Base-by-base conservation (phyloP, 2,797 vertebrate species). In the Lophius americanus region DNA sequence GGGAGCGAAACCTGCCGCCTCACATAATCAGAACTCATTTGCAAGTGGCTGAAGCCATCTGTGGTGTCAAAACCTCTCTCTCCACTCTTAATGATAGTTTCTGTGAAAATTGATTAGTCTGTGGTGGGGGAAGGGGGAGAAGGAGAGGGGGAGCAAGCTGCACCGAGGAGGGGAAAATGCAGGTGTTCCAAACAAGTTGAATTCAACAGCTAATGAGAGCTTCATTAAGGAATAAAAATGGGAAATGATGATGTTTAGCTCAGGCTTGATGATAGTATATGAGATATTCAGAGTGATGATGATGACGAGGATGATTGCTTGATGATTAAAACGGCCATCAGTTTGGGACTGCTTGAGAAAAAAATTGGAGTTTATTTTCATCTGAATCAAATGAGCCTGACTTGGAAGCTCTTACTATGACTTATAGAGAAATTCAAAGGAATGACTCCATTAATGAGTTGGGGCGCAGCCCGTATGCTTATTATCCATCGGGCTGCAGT, bases 21-120 rank as follows among this genome's bases (percentile, higher is more conserved):
- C 84, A 75, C 57, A 58, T 90, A 92, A 86, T 91, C 88, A 88
- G 79, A 82, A 76, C 88, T 92, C 86, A 92, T 92, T 91, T 90
- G 78, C 81, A 65, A 84, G 81, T 87, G 69, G 81, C 64, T 79
- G 76, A 76, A 59, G 79, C 89, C 91, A 93, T 92, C 92, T 93
- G 91, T 76, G 86, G 82, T 82, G 84, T 82, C 84, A 82, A 78
- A 69, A 67, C 85, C 75, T 78, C 48, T 64, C 57, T 77, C 81
- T 78, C 68, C 63, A 33, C 70, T 78, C 82, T 89, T 86, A 87
- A 90, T 86, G 89, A 89, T 79, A 80, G 76, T 55, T 79, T 88
- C 85, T 79, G 72, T 76, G 81, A 84, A 85, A 23, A 84, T 69
- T 76, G 86, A 91, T 89, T 82, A 89, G 79, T 56, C 66, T 76